Conservation (phyloP, 2,797 vertebrate species). For the Babyrousa celebensis region DNA sequence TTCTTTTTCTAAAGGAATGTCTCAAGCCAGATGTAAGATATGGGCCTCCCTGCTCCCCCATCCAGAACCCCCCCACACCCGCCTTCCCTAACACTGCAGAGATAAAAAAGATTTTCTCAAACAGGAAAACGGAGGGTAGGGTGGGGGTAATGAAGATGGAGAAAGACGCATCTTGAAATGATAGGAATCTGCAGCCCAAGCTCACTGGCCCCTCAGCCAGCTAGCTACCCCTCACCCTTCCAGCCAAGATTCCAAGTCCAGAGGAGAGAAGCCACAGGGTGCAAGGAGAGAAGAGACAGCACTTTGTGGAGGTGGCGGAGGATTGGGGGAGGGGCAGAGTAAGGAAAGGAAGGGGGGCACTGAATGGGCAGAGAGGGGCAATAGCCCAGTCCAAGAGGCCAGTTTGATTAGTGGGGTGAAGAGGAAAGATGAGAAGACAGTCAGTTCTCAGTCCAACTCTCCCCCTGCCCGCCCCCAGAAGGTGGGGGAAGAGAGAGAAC, state of each 20-base stretch:
- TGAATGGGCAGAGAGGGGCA: not conserved
- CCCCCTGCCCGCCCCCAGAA: too few species aligned
- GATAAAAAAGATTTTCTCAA: slow-evolving; percentile 87
- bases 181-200: slow-evolving; percentile 84
- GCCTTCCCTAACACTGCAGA: slow-evolving; percentile 81
- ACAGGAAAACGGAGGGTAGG: slow-evolving; percentile 81
- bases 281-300: slow-evolving; percentile 64
- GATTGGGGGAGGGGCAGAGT: not conserved
- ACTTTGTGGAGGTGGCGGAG: not conserved
- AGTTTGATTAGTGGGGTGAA: not conserved
- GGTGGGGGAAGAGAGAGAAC: not conserved
- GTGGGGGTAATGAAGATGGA: slow-evolving; percentile 43
- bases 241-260: slow-evolving; percentile 78
- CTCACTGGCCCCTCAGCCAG: slow-evolving; percentile 79
- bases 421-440: slow-evolving; percentile 23
- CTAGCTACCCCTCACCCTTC: slow-evolving; percentile 77
- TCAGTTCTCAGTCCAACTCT: not conserved
- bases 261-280: slow-evolving; percentile 80
- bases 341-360: not conserved
- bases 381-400: not conserved
- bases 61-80: slow-evolving; percentile 74
- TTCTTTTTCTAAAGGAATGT: slow-evolving; percentile 84
- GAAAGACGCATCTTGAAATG: slow-evolving; percentile 86
- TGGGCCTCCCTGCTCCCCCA: slow-evolving; percentile 76
- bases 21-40: slow-evolving; percentile 87